Percentiles rank a stretch among this genome's conserved stretches.
These are phyloP conservation scores for Hemicordylus capensis DNA, from an alignment of 2,113 vertebrate genomes.

Conservation along the genomic window DNA sequence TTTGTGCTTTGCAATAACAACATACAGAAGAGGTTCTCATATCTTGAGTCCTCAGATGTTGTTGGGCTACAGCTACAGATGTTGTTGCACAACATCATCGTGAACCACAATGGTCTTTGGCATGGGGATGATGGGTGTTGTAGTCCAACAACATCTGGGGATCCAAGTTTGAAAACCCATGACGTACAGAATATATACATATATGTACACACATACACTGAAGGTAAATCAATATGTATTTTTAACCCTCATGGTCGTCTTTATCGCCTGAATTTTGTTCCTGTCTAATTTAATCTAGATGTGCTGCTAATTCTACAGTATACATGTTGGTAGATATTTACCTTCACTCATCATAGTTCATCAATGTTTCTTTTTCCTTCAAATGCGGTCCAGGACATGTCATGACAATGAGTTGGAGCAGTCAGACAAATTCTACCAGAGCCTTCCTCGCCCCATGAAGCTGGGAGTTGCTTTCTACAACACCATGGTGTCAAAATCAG, in stretches of 20 bases:
- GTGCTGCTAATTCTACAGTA: background rate
- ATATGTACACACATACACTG: background rate
- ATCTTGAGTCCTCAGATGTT: no score
- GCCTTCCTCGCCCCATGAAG: conserved; percentile 63
- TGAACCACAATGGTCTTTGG: no score
- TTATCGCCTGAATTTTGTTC: background rate
- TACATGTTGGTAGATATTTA: background rate
- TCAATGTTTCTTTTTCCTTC: background rate
- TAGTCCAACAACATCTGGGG: no score
- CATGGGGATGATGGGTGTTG: no score
- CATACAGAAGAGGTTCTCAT: no score
- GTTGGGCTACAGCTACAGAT: no score
- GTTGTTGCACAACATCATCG: no score
- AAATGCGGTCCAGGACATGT: conserved; percentile 63
- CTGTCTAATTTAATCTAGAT: background rate
- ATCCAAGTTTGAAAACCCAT: no score
- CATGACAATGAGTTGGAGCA: conserved; percentile 69
- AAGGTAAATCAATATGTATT: background rate
- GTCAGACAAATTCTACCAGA: conserved; percentile 70
- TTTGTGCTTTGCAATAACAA: background rate
- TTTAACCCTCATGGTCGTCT: background rate
- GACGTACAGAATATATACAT: no score
- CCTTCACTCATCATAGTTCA: background rate
- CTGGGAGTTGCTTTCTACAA: conserved; percentile 74
- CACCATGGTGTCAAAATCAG: conserved; percentile 72